A percentile compares a stretch with the other conserved stretches of the same genome.
Conservation (phyloP, 2,797 vertebrate genomes). For the Cheirogaleus major region DNA sequence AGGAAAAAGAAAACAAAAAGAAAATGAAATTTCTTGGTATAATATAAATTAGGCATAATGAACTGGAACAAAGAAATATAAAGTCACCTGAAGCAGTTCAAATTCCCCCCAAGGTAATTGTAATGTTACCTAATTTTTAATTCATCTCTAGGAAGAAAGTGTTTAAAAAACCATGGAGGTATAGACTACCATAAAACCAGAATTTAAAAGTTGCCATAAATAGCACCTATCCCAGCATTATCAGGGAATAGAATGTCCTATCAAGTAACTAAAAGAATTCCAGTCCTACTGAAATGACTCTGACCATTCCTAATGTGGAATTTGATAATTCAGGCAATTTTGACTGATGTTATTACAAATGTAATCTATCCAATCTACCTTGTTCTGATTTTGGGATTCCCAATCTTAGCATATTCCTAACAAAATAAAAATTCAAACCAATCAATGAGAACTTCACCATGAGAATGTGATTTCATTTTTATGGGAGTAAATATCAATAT, state of each 20-base stretch:
- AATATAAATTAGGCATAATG: background rate
- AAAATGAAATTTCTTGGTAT: background rate
- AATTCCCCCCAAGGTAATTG: background rate
- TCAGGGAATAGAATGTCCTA: background rate
- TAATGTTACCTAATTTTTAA: background rate
- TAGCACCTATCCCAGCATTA: background rate
- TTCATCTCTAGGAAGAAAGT: background rate
- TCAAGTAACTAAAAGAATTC: background rate
- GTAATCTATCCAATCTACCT: background rate
- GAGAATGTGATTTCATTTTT: background rate
- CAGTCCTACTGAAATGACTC: background rate
- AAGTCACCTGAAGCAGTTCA: background rate
- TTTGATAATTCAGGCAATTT: background rate
- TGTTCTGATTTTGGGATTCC: background rate
- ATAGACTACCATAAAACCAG: background rate
- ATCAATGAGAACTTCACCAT: background rate
- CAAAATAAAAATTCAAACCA: background rate
- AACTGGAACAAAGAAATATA: background rate
- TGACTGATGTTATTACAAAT: background rate
- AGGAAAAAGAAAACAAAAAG: background rate
- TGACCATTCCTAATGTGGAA: background rate
- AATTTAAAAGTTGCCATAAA: background rate
- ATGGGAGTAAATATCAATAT: background rate
- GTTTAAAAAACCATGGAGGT: background rate
- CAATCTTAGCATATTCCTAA: background rate